Evolutionary conservation across 2,888 invertebrate species (phyloP).

Genomic region (Tenthredo amoena): DNA sequence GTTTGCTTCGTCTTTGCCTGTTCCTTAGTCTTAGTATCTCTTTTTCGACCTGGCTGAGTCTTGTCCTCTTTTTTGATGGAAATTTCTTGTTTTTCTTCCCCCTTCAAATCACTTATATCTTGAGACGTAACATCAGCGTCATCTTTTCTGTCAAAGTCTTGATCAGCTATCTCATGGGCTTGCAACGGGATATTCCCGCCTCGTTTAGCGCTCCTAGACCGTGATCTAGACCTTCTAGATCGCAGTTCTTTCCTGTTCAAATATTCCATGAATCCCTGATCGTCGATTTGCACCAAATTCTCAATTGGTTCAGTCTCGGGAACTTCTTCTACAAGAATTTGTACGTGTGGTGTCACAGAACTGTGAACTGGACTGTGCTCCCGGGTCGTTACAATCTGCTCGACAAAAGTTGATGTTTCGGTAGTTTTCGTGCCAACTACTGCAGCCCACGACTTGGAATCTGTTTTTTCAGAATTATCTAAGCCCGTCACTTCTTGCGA

Average conservation of each 20-base stretch:
- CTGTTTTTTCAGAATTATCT: constrained; percentile 38
- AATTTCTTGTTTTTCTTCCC: constrained; percentile 31
- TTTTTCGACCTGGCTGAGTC: constrained; percentile 18
- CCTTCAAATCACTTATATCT: constrained; percentile 35
- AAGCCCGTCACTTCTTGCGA: constrained; percentile 15
- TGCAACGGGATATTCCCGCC: constrained; percentile 50
- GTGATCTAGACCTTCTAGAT: constrained; percentile 75
- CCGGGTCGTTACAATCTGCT: constrained; percentile 43
- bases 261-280: constrained; percentile 79
- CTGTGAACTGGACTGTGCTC: constrained; percentile 55
- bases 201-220: constrained; percentile 68
- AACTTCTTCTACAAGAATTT: constrained; percentile 70
- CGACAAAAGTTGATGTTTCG: constrained; percentile 55
- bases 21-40: constrained; percentile 52
- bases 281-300: constrained; percentile 71
- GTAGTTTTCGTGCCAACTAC: constrained; percentile 66
- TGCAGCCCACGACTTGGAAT: constrained; percentile 67
- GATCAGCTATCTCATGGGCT: constrained; percentile 48
- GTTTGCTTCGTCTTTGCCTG: constrained; percentile 47
- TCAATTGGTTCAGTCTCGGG: constrained; percentile 69
- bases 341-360: constrained; percentile 62
- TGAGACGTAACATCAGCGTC: constrained; percentile 12
- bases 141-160: constrained; percentile 52
- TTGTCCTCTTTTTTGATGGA: constrained; percentile 9
- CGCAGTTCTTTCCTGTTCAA: constrained; percentile 78